These are phyloP conservation scores for Pandion haliaetus DNA, from an alignment of 2,113 vertebrate species.

Conservation along the genomic window DNA sequence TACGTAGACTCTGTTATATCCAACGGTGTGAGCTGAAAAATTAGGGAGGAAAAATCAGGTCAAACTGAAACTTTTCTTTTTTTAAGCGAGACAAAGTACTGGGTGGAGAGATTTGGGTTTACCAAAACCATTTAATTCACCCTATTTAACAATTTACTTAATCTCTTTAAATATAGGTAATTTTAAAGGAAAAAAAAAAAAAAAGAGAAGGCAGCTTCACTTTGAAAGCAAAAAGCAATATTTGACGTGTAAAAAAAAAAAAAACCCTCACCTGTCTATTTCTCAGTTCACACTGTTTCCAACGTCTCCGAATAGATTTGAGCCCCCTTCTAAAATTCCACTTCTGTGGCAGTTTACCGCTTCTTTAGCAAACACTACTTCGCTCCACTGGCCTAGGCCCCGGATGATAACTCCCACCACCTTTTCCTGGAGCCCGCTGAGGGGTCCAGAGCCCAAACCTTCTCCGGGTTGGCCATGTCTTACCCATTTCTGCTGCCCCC, in stretches of 20 bases:
- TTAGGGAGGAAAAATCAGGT: conserved; percentile 62
- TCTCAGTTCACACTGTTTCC: background rate
- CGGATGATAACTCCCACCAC: background rate
- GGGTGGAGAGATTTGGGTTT: background rate
- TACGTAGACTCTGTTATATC: conserved; percentile 52
- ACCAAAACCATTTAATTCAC: background rate
- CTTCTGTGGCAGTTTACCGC: background rate
- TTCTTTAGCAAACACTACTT: background rate
- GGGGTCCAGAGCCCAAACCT: background rate
- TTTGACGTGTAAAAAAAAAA: background rate
- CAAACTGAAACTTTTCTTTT: conserved; percentile 34
- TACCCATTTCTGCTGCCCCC: background rate
- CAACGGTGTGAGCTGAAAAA: conserved; percentile 63
- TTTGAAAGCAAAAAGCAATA: background rate
- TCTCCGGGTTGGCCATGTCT: background rate
- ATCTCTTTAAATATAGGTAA: background rate
- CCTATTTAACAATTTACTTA: background rate
- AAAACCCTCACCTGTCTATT: background rate
- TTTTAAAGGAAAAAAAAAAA: background rate
- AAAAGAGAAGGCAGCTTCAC: background rate
- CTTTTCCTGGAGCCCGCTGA: background rate
- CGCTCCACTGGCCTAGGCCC: rapidly evolving
- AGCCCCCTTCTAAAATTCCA: background rate
- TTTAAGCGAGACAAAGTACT: background rate
- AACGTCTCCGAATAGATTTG: background rate